Evolutionary conservation across 2,888 invertebrate species (phyloP), one percentile per base, ranked within the genome.

Genomic region (Eledone cirrhosa): DNA sequence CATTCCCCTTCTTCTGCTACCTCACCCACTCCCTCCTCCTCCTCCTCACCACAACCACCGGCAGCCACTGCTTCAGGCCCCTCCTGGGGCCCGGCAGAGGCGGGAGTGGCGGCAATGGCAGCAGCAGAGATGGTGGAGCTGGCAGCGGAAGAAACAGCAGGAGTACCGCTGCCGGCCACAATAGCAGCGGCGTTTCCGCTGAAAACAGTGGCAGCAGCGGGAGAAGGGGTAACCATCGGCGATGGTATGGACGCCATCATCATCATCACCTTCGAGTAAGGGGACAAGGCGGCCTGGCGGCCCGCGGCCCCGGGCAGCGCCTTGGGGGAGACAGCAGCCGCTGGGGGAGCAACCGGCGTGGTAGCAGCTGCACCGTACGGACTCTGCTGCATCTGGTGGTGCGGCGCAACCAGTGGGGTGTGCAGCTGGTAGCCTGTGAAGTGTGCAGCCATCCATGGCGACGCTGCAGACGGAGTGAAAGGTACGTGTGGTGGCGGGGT

Each of bases 401-500:
- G 92, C 90, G 0, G 91, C 88, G 85, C 94, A 78, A 27, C 78
- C 79, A 48, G 82, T 16, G 33, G 81, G 77, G 86, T 8, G 81
- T 80, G 24, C 47, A 89, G 84, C 78, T 69, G 78, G 77, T 72
- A 78, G 29, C 65, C 75, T 78, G 81, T 69, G 33, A 79, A 79
- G 14, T 80, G 79, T 48, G 78, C 80, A 78, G 81, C 48, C n/a
- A 81, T 79, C 74, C 81, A 77, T n/a, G 79, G 78, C 48, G 83
- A 77, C 33, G 80, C 80, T 2, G 81, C 79, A 24, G 79, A 48
- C 65, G 80, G 77, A 53, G 78, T 78, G 77, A 80, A 72, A 76
- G 69, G 59, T 67, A 80, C 48, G 80, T 81, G 76, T 77, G 78
- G 31, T 72, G 78, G 59, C 19, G 79, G 76, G 27, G 80, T 48